Evolutionary conservation across 2,797 vertebrate species (phyloP).

Genomic region (Myotis myotis): DNA sequence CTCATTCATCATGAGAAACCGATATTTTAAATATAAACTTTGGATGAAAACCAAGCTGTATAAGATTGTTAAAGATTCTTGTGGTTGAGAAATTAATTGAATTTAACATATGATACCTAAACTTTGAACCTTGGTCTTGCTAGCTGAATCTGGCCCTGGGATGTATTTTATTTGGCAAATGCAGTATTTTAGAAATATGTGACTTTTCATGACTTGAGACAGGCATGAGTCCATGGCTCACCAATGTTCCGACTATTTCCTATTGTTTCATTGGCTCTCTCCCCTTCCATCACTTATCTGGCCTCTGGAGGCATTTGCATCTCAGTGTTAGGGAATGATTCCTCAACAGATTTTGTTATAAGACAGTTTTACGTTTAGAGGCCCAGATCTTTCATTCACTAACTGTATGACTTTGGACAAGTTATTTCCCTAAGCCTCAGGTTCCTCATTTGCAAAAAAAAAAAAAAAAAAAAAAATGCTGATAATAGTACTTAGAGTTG

Average conservation of each 20-base stretch:
- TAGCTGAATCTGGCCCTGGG: constrained; percentile 40
- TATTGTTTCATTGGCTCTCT: not conserved
- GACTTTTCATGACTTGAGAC: constrained; percentile 32
- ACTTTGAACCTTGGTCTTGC: constrained; percentile 48
- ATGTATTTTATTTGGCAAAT: constrained; percentile 64
- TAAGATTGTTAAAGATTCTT: constrained; percentile 33
- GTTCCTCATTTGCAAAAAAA: not conserved
- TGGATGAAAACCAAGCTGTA: constrained; percentile 54
- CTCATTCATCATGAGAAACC: constrained; percentile 12
- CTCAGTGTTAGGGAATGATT: not conserved
- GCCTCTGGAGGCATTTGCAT: not conserved
- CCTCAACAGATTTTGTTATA: constrained; percentile 24
- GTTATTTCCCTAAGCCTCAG: not conserved
- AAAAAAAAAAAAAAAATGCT: not conserved
- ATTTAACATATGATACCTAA: constrained; percentile 52
- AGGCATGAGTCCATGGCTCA: constrained; percentile 25
- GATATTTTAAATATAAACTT: constrained; percentile 55
- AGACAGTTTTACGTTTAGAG: not conserved
- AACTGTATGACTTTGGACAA: not conserved
- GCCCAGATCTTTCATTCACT: not conserved
- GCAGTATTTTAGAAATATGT: constrained; percentile 48
- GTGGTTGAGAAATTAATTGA: constrained; percentile 62
- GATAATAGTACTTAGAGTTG: not conserved
- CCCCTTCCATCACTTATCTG: not conserved
- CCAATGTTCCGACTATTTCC: not conserved